phyloP scores from a whole-genome alignment of 2,113 vertebrate genomes.

The Gorsachius goisagi region DNA sequence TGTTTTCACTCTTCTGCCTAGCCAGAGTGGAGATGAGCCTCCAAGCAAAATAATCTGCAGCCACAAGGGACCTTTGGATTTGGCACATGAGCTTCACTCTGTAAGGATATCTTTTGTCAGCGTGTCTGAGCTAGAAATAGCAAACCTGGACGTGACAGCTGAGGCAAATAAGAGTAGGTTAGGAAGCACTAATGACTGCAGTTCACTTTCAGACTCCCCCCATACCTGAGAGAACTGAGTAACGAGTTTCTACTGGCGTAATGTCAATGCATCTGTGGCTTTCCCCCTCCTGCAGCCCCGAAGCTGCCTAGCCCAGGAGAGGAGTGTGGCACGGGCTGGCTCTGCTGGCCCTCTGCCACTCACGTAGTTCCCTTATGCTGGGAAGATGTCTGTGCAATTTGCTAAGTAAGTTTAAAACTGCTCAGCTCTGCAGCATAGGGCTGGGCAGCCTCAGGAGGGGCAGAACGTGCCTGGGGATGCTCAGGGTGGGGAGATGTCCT shows the following conservation, averaged over 20 bases:
- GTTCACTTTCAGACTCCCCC: background rate
- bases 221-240: background rate
- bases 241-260: background rate
- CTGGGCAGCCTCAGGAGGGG: background rate
- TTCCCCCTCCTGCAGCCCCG: background rate
- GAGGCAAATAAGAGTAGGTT: background rate
- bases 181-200: background rate
- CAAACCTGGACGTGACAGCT: background rate
- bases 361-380: accelerated
- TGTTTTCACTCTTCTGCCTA: background rate
- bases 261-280: background rate
- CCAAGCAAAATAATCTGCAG: background rate
- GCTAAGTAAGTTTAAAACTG: background rate
- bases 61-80: background rate
- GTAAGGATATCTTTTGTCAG: background rate
- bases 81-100: background rate
- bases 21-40: background rate
- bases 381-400: background rate
- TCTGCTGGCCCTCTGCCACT: background rate
- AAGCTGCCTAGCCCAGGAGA: background rate
- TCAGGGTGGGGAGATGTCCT: accelerated
- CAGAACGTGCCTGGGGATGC: background rate
- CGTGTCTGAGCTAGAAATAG: background rate
- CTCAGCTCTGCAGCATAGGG: background rate
- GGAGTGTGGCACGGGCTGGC: accelerated